Conservation (phyloP, 2,113 vertebrate species). For the Elaphurus davidianus region DNA sequence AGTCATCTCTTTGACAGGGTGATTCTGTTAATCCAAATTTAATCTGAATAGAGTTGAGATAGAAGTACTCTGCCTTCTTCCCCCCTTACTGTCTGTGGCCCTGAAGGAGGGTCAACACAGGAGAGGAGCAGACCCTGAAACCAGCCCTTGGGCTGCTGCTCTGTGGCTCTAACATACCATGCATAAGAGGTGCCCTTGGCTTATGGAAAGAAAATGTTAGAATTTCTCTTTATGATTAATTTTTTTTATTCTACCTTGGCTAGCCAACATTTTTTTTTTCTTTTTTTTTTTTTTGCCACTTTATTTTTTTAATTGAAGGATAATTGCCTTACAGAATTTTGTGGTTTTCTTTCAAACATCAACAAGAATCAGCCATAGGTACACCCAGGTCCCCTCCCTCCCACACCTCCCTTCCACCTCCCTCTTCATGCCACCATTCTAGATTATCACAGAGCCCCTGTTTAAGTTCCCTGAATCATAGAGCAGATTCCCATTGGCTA, state of each 20-base stretch:
- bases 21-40: constrained; percentile 48
- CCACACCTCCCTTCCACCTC: background rate
- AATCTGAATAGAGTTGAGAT: constrained; percentile 25
- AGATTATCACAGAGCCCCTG: background rate
- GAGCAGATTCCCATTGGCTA: background rate
- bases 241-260: background rate
- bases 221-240: background rate
- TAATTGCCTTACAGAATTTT: background rate
- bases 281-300: background rate
- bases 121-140: background rate
- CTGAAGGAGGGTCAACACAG: background rate
- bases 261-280: background rate
- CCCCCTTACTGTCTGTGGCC: background rate
- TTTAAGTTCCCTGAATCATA: background rate
- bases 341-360: background rate
- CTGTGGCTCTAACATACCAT: background rate
- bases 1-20: constrained; percentile 33
- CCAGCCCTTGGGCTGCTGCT: too few species aligned
- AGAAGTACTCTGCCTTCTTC: background rate
- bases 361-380: background rate
- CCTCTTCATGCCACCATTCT: background rate
- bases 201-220: background rate
- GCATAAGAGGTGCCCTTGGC: background rate
- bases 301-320: background rate
- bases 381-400: background rate